Base-by-base conservation (phyloP, 2,888 invertebrate genomes). In the Lysandra bellargus region DNA sequence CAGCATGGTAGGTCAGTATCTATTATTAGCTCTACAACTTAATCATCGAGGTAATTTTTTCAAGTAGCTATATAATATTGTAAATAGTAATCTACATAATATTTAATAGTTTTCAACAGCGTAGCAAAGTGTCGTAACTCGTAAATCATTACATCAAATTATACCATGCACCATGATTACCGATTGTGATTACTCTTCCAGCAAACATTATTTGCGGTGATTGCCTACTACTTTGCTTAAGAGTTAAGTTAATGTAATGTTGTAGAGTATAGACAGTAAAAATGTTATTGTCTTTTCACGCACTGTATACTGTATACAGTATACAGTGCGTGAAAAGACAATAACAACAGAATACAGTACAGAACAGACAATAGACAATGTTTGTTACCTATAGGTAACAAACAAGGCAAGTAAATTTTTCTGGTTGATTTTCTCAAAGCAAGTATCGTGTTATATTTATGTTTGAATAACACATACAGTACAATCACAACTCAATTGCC, bases 141-240 rank as follows among this genome's bases (percentile, higher is more conserved):
- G 33, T 33, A 37, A 69, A 69, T 69, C 30, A 69, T 69, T 69
- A 69, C 64, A 69, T 69, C 30, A 69, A 69, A 64, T 64, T 69
- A 30, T 30, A 69, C 12, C n/a, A 69, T 33, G 30, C 4, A 69
- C 7, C 9, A 33, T 69, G 30, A 69, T 69, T 30, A 69, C 64
- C 1, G 23, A 61, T 61, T 23, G 23, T 61, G 23, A 61, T 61
- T 23, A 61, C 61, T 61, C 61, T 61, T 23, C n/a, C 23, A 9
- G 61, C 5, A 61, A 61, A 61, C 61, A 61, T 23, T 61, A 23
- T 61, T 61, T n/a, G 61, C 61, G 9, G 6, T 61, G 57, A 61
- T 61, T 61, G 23, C 23, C 23, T 23, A 23, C 23, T n/a, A 23
- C 23, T 23, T 23, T 61, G 61, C 23, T 7, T 61, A 6, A 61